Evolutionary conservation across 2,797 vertebrate species (phyloP), one percentile per base, ranked within the genome.

Genomic region (Acrocephalus scirpaceus): DNA sequence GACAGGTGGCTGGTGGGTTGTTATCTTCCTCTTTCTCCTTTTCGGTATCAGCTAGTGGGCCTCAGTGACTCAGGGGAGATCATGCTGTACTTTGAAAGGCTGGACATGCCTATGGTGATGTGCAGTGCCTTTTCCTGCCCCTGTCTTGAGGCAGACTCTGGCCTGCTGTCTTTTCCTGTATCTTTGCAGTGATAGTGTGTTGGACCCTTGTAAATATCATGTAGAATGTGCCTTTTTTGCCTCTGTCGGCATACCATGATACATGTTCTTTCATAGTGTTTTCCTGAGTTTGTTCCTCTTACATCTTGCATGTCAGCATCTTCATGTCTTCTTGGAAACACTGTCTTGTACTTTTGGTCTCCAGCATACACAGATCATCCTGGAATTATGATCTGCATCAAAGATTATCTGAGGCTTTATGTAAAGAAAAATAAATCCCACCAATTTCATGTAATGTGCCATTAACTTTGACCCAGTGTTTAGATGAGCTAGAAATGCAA

Each of bases 1-100:
- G 86, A 60, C 93, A 94, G 89, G 92, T 94, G 91, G 76, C 50
- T 88, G 78, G 89, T 96, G 86, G 92, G 83, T 73, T 92, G 80
- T 58, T 85, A 66, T 56, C 86, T 91, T 93, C 86, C 66, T 91
- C 85, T 92, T 95, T 77, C 58, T 88, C 78, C 80, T 69, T 64
- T 76, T 82, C 1, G 13, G 61, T 79, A 74, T 29, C 36, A 57
- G 56, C 72, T 71, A 60, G 45, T 71, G 57, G 74, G 73, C 73
- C 73, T 66, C 25, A 72, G 66, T 86, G 94, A 76, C 2, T 6
- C 66, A 76, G 36, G 56, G 58, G 76, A 85, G 80, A 86, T 78
- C 60, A 36, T n/a, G 86, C 71, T 89, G 92, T 95, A 16, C 86
- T 91, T 64, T 14, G 81, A 30, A 71, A 81, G 88, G 56, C 74